Conservation (phyloP, 2,888 invertebrate species). For the Calephelis perditalis region DNA sequence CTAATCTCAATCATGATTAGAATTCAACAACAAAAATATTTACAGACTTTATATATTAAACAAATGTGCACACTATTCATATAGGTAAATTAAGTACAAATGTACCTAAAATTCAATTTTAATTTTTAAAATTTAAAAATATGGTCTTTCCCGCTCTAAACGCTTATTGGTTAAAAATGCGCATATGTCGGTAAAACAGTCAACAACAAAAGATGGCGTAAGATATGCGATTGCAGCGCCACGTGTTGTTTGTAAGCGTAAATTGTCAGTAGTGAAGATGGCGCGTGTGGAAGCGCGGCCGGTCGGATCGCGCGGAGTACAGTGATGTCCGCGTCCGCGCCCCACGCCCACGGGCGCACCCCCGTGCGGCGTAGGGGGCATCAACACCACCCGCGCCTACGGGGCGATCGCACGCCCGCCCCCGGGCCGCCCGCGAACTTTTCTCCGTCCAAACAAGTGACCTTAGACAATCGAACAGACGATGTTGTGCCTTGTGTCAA, state of each 20-base stretch:
- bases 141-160: conserved; percentile 45
- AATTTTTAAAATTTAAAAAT: conserved; percentile 14
- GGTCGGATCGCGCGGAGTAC: conserved; percentile 60
- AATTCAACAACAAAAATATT: no score
- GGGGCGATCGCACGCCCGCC: conserved; percentile 77
- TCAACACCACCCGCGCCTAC: conserved; percentile 85
- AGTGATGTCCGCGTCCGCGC: conserved; percentile 79
- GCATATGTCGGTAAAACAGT: conserved; percentile 61
- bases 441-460: conserved; percentile 69
- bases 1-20: no score
- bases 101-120: no score
- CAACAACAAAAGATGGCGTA: conserved; percentile 56
- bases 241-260: conserved; percentile 38
- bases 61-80: no score
- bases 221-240: conserved; percentile 60
- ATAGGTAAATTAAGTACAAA: no score
- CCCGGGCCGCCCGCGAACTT: conserved; percentile 50
- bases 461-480: conserved; percentile 64
- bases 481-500: conserved; percentile 76
- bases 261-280: conserved; percentile 79
- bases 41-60: no score
- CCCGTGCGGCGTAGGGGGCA: conserved; percentile 83
- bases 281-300: conserved; percentile 66
- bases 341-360: conserved; percentile 78
- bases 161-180: conserved; percentile 29